phyloP scores from a whole-genome alignment of 2,888 invertebrate genomes.

The Lithophane semibrunnea region DNA sequence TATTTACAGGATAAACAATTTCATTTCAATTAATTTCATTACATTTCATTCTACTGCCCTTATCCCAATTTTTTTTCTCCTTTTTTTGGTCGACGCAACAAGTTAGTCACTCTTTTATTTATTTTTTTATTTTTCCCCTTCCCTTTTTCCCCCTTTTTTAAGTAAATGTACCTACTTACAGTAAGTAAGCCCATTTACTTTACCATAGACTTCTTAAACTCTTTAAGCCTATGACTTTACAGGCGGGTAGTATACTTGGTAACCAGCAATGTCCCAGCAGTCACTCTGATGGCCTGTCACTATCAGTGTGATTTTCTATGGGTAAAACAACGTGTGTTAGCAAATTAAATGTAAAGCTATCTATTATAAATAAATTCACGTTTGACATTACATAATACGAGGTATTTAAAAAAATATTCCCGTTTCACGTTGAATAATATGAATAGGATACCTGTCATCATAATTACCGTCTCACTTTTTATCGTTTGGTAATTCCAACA shows the following conservation, averaged over 20 bases:
- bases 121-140: too few relatives aligned
- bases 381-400: conserved; percentile 10
- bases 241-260: not conserved
- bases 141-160: not conserved
- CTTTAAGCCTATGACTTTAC: not conserved
- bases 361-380: not conserved
- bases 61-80: too few relatives aligned
- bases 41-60: too few relatives aligned
- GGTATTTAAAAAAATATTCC: not conserved
- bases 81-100: too few relatives aligned
- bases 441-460: conserved; percentile 43
- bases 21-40: too few relatives aligned
- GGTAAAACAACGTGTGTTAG: not conserved
- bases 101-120: too few relatives aligned
- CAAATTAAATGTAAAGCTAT: not conserved
- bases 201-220: not conserved
- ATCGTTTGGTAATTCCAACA: conserved; percentile 54
- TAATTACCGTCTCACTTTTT: conserved; percentile 60
- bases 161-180: not conserved
- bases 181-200: too few relatives aligned
- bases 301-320: not conserved
- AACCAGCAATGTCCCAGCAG: too few relatives aligned
- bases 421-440: conserved; percentile 39
- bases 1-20: too few relatives aligned
- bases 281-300: not conserved